Base-by-base conservation (phyloP, 2,113 vertebrate genomes). In the Scophthalmus maximus region DNA sequence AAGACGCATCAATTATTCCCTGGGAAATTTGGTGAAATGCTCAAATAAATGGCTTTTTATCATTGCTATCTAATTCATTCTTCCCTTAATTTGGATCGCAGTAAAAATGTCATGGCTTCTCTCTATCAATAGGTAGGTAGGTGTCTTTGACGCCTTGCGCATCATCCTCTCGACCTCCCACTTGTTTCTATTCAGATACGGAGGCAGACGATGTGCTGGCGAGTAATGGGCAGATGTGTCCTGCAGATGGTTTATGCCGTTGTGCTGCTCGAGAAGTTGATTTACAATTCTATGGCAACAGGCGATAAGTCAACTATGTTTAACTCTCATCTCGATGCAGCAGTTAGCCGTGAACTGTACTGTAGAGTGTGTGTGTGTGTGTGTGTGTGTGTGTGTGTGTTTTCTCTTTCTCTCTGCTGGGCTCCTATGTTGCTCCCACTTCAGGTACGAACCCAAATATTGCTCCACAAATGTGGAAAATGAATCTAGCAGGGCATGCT, bases 271-370 rank as follows among this genome's bases (percentile, higher is more conserved):
- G 17, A 64, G 36, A 50, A 27, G 44, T 36, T 49, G 10, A 62
- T 70, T 32, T 51, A 60, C 20, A 83, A 79, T 78, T 67, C 69
- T 71, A 61, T 57, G 46, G 78, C 36, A 84, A 80, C 55, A 47
- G 6, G 53, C 17, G 9, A 30, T 29, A 58, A 20, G 26, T 47
- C 42, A 2, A 20, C 26, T 38, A 22, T 69, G 64, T 69, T 20
- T 11, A 49, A 50, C 2, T 6, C n/a, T 63, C 49, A 53, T 62
- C 62, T 76, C 22, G 32, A 26, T 73, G 68, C 49, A 22, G n/a
- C 63, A 30, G 51, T 52, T 12, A 60, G 47, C 68, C 30, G 63
- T 69, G 47, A 70, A 72, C 38, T 26, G 30, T 62, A 25, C 40
- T 3, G 32, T 26, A n/a, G 61, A 52, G 40, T 18, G 40, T 18